Base-by-base conservation (phyloP, 2,113 vertebrate genomes). In the Pithys albifrons region DNA sequence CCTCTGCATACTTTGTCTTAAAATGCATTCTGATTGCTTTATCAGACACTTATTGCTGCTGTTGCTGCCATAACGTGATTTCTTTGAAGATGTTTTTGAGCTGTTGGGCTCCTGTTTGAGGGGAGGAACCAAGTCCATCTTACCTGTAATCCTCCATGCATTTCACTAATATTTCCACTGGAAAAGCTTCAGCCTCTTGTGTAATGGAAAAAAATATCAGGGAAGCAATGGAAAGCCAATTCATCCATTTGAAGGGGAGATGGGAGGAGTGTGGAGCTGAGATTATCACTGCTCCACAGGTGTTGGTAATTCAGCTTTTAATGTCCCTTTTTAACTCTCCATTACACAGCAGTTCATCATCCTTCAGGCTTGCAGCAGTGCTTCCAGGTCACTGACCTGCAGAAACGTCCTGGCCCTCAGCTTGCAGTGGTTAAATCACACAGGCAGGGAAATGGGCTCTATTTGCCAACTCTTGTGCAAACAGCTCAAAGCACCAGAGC, bases 181-280 rank as follows among this genome's bases (percentile, higher is more conserved):
- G 72, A 77, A 88, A 88, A 83, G 33, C 51, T 92, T 90, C 59
- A 39, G 19, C 65, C 43, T 78, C 41, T 81, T n/a, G 29, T 75
- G 28, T 41, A 83, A 62, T 41, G 52, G 41, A 7, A 48, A 43
- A 64, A 65, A 58, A 8, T 2, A 41, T 22, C 54, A 66, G 72
- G 57, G 41, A 72, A 78, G n/a, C 11, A 57, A 41, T 7, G 35
- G 48, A 49, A 89, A 82, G 25, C 20, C 12, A 94, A 10, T 45
- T 70, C 37, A 31, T 37, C 46, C n/a, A 3, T 72, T 85, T 66
- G 77, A 67, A 65, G 57, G 23, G 4, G 6, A 12, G 4, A 18
- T 19, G 45, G 33, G 3, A 8, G 20, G 52, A 20, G 28, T 52
- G 25, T 39, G n/a, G 35, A 73, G 55, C 52, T 77, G 70, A 66